Evolutionary conservation across 2,888 invertebrate genomes (phyloP).

Genomic region (Diaprepes abbreviatus): DNA sequence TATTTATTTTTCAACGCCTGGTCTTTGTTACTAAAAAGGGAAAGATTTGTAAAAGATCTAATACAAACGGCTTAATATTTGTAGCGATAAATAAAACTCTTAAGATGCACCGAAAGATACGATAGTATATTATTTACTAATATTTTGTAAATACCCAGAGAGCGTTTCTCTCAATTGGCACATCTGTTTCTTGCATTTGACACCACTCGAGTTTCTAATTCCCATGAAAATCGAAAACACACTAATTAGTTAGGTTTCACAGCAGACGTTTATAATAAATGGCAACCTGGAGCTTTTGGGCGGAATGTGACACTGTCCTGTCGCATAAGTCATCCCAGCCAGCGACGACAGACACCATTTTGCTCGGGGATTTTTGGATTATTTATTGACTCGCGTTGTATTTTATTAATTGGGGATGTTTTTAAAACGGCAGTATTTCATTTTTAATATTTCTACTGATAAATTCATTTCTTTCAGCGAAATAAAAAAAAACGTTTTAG

Average conservation of each 20-base stretch:
- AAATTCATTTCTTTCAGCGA: background rate
- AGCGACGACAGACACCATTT: conserved; percentile 51
- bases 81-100: too few species aligned
- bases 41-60: too few species aligned
- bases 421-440: conserved; percentile 13
- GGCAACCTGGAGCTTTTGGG: conserved; percentile 40
- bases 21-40: too few species aligned
- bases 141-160: conserved; percentile 17
- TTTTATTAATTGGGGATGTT: conserved; percentile 23
- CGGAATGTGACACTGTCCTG: conserved; percentile 55
- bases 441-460: background rate
- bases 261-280: conserved; percentile 38
- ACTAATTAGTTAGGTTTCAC: conserved; percentile 39
- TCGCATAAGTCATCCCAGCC: conserved; percentile 53
- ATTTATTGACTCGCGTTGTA: conserved; percentile 49
- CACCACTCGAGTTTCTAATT: conserved; percentile 36
- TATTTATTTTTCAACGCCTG: too few species aligned
- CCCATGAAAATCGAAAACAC: conserved; percentile 41
- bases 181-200: conserved; percentile 40
- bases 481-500: too few species aligned
- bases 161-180: conserved; percentile 19
- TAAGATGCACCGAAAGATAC: too few species aligned
- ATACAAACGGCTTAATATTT: too few species aligned
- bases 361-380: conserved; percentile 52
- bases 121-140: background rate